phyloP scores from a whole-genome alignment of 2,888 invertebrate genomes.

The Aleiodes testaceus region DNA sequence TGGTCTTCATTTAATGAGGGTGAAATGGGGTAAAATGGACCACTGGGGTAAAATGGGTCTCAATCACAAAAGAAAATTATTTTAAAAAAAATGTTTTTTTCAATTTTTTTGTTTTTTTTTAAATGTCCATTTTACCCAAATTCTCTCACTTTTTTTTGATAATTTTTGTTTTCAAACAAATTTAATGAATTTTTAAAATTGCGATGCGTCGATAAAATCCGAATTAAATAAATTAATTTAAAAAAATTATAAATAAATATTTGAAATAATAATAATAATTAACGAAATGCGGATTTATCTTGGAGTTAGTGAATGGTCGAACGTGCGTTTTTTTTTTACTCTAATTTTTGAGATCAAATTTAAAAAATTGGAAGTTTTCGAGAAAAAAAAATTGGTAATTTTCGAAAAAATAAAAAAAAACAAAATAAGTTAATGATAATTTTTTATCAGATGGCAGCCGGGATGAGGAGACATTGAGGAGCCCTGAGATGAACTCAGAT shows the following conservation, averaged over 20 bases:
- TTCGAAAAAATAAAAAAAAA: conserved; percentile 18
- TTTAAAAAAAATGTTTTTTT: too few species aligned
- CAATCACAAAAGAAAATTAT: too few species aligned
- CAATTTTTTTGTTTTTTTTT: too few species aligned
- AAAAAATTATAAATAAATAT: conserved; percentile 21
- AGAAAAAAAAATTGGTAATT: too few species aligned
- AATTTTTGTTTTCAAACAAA: background rate
- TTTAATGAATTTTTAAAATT: conserved; percentile 13
- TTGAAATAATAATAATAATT: conserved; percentile 56
- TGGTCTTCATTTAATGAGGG: too few species aligned
- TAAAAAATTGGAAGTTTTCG: too few species aligned
- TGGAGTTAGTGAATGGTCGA: conserved; percentile 22
- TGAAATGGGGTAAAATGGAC: too few species aligned
- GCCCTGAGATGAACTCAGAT: conserved; percentile 64
- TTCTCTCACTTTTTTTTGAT: too few species aligned
- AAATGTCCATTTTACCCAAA: too few species aligned
- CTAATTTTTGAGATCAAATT: too few species aligned
- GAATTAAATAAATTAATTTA: conserved; percentile 29
- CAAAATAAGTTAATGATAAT: conserved; percentile 56
- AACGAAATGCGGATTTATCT: conserved; percentile 56
- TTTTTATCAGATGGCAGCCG: conserved; percentile 66
- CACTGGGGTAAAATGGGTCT: too few species aligned
- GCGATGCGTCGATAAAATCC: conserved; percentile 24
- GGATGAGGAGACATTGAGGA: conserved; percentile 60
- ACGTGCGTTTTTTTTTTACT: conserved; percentile 21